These are phyloP conservation scores for Lynx canadensis DNA, from an alignment of 2,113 vertebrate genomes.

Conservation along the genomic window DNA sequence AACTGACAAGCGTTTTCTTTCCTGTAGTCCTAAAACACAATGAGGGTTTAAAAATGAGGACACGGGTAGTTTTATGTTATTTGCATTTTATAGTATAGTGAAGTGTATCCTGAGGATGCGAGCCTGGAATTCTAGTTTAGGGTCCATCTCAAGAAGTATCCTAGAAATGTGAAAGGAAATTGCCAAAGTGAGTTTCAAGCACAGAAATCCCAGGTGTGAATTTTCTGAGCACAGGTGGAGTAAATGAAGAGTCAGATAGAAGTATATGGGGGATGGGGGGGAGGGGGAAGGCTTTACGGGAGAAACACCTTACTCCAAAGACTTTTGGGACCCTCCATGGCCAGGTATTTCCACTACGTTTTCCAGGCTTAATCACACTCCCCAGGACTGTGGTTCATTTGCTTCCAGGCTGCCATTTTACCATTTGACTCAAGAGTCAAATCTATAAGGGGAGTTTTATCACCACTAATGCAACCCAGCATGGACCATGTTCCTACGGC, in stretches of 20 bases:
- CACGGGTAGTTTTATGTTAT: background rate
- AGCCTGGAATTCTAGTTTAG: background rate
- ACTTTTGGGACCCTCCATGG: background rate
- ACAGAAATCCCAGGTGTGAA: background rate
- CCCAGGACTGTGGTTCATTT: slow-evolving; percentile 31
- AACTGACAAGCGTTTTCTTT: background rate
- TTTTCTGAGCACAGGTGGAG: background rate
- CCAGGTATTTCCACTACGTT: slow-evolving; percentile 26
- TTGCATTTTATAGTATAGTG: background rate
- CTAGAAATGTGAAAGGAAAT: slow-evolving; percentile 14
- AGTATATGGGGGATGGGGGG: background rate
- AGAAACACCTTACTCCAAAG: background rate
- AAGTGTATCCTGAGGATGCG: background rate
- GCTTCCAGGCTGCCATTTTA: slow-evolving; percentile 36
- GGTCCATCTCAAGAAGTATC: background rate
- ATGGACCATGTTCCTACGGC: background rate
- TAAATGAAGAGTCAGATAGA: background rate
- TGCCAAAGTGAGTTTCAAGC: slow-evolving; percentile 41
- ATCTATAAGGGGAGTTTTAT: slow-evolving; percentile 15
- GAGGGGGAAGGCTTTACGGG: background rate
- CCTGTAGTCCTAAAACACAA: background rate
- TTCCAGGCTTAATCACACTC: background rate
- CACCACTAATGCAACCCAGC: background rate
- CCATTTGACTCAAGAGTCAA: slow-evolving; percentile 19
- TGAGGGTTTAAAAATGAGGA: background rate